Conservation (phyloP, 2,888 invertebrate species). For the Eilema sororculum region DNA sequence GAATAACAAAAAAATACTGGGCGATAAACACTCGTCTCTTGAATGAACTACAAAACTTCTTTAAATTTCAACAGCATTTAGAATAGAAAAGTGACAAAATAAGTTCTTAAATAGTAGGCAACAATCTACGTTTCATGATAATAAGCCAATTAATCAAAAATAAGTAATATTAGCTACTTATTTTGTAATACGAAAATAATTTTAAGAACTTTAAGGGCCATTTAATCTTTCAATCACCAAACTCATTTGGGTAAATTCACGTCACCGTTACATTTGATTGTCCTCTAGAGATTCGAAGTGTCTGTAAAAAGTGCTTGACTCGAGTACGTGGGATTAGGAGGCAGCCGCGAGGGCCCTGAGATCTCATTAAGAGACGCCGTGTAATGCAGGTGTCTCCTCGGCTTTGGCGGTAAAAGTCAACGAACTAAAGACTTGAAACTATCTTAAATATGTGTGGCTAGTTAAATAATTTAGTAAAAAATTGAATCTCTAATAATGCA, state of each 20-base stretch:
- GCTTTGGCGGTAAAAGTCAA: conserved; percentile 56
- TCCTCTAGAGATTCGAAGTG: conserved; percentile 74
- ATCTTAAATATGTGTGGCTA: neutral
- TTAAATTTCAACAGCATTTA: conserved; percentile 10
- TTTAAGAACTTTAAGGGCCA: neutral
- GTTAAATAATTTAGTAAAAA: neutral
- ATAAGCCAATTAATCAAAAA: neutral
- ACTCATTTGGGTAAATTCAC: conserved; percentile 64
- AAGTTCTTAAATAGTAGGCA: no score
- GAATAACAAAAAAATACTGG: conserved; percentile 49
- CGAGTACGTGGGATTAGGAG: conserved; percentile 74
- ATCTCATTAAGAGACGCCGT: conserved; percentile 66
- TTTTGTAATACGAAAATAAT: neutral
- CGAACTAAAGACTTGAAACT: conserved; percentile 47
- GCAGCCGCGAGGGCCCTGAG: conserved; percentile 63
- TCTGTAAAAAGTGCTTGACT: conserved; percentile 76
- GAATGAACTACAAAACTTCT: conserved; percentile 13
- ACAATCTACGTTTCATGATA: neutral
- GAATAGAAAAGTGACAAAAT: neutral
- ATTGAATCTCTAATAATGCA: no score
- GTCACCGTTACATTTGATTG: conserved; percentile 70
- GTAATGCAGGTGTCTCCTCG: conserved; percentile 65
- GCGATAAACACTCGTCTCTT: conserved; percentile 30
- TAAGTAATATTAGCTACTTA: no score
- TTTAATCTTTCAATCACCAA: conserved; percentile 46